These are phyloP conservation scores for Oxyura jamaicensis DNA, from an alignment of 2,113 vertebrate species.

Conservation along the genomic window DNA sequence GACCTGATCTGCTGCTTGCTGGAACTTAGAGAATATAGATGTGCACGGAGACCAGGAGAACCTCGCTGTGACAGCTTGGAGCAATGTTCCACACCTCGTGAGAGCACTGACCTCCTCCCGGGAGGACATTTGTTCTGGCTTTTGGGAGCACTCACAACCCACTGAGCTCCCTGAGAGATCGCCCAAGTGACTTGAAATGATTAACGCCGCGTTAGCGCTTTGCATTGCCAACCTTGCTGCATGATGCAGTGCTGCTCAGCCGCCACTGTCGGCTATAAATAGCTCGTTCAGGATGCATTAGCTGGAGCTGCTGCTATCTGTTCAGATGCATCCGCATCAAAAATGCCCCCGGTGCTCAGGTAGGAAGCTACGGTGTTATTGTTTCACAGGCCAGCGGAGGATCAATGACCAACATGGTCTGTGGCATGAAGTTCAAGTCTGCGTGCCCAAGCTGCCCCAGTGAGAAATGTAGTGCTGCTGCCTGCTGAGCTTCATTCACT, in stretches of 20 bases:
- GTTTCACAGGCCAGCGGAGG: not conserved
- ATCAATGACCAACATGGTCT: not conserved
- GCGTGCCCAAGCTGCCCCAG: not conserved
- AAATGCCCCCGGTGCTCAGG: not conserved
- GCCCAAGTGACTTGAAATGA: not conserved
- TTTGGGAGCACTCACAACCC: not conserved
- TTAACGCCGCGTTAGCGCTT: not conserved
- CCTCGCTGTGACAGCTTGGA: not conserved
- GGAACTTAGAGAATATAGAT: not conserved
- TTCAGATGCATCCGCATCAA: not conserved
- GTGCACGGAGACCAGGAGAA: not conserved
- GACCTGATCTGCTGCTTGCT: not conserved
- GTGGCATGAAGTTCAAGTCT: not conserved
- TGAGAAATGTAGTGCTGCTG: not conserved
- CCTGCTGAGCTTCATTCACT: not conserved
- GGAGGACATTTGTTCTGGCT: too few relatives aligned
- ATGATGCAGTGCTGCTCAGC: not conserved
- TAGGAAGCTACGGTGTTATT: not conserved
- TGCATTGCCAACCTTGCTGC: not conserved
- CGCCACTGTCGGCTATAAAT: not conserved
- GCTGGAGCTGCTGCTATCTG: not conserved
- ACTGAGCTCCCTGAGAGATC: not conserved
- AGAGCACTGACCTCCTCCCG: not conserved
- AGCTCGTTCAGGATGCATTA: not conserved
- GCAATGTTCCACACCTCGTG: not conserved